phyloP scores from a whole-genome alignment of 1,140 invertebrate species.

The Zaprionus nigranus region DNA sequence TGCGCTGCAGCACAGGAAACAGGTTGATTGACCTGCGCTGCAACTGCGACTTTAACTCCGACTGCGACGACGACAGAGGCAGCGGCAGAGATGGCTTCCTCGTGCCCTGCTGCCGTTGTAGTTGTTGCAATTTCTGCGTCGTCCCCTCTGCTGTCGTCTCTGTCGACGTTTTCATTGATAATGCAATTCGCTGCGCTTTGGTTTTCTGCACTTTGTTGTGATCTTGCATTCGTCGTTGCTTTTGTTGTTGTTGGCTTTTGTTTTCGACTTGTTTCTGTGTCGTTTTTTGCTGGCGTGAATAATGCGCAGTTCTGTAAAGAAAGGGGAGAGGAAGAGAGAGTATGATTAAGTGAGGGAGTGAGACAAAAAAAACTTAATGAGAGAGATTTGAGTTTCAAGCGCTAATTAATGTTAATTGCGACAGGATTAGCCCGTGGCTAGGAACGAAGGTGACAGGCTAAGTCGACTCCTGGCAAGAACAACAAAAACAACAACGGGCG shows the following conservation, averaged over 20 bases:
- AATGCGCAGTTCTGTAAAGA: slow-evolving; percentile 66
- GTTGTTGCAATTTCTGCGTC: slow-evolving; percentile 54
- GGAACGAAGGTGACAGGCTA: slow-evolving; percentile 57
- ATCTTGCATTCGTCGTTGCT: slow-evolving; percentile 70
- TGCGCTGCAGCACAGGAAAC: slow-evolving; percentile 64
- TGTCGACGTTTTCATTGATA: slow-evolving; percentile 51
- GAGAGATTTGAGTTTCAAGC: slow-evolving; percentile 71
- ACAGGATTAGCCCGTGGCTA: slow-evolving; percentile 59
- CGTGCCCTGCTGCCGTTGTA: slow-evolving; percentile 52
- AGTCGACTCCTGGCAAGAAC: slow-evolving; percentile 8
- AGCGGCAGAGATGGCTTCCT: slow-evolving; percentile 14
- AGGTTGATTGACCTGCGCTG: slow-evolving; percentile 81
- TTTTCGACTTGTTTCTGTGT: slow-evolving; percentile 48
- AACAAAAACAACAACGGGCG: slow-evolving; percentile 16
- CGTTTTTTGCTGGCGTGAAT: slow-evolving; percentile 60
- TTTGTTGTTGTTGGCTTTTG: slow-evolving; percentile 65
- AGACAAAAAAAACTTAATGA: slow-evolving; percentile 40
- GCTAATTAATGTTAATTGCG: slow-evolving; percentile 77
- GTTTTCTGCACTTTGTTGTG: slow-evolving; percentile 77
- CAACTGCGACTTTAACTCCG: slow-evolving; percentile 30
- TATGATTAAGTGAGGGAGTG: slow-evolving; percentile 3
- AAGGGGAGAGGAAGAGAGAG: slow-evolving; percentile 22
- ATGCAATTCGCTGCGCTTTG: slow-evolving; percentile 48
- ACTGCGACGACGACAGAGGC: slow-evolving; percentile 20
- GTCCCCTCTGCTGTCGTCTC: slow-evolving; percentile 3